Evolutionary conservation across 2,797 vertebrate species (phyloP).

Genomic region (Crenuchus spilurus): DNA sequence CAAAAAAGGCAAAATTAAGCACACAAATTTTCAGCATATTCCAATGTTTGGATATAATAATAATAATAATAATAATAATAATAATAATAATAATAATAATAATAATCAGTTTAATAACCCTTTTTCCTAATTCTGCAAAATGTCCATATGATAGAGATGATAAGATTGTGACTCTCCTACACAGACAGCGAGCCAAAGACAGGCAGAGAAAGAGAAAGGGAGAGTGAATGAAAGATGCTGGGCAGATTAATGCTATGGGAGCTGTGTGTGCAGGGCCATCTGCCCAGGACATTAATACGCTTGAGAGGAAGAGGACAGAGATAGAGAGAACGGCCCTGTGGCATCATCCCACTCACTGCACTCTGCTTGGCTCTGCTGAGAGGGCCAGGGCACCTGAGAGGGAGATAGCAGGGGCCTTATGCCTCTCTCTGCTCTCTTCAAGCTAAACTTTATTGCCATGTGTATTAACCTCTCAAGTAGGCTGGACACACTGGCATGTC

Average conservation of each 20-base stretch:
- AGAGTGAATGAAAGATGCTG: slow-evolving; percentile 24
- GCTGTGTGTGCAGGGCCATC: slow-evolving; percentile 41
- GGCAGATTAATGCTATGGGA: slow-evolving; percentile 39
- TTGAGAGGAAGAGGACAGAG: slow-evolving; percentile 42
- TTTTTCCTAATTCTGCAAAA: too few relatives aligned
- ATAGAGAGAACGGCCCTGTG: slow-evolving; percentile 27
- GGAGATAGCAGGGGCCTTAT: not conserved
- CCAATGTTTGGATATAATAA: too few relatives aligned
- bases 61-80: too few relatives aligned
- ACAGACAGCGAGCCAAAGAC: not conserved
- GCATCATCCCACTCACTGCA: slow-evolving; percentile 30
- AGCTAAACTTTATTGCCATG: not conserved
- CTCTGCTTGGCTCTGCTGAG: slow-evolving; percentile 33
- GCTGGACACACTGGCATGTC: too few relatives aligned
- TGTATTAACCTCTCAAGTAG: too few relatives aligned
- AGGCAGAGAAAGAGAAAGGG: slow-evolving; percentile 10
- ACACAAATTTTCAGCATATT: too few relatives aligned
- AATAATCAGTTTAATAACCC: too few relatives aligned
- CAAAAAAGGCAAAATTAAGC: too few relatives aligned
- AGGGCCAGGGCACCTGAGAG: slow-evolving; percentile 33
- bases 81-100: too few relatives aligned
- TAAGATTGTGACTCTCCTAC: too few relatives aligned
- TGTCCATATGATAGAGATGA: too few relatives aligned
- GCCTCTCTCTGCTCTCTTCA: slow-evolving; percentile 24
- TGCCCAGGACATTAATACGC: slow-evolving; percentile 45